These are phyloP conservation scores for Scaptomyza reducta DNA, from an alignment of 2,888 invertebrate species.

Conservation along the genomic window DNA sequence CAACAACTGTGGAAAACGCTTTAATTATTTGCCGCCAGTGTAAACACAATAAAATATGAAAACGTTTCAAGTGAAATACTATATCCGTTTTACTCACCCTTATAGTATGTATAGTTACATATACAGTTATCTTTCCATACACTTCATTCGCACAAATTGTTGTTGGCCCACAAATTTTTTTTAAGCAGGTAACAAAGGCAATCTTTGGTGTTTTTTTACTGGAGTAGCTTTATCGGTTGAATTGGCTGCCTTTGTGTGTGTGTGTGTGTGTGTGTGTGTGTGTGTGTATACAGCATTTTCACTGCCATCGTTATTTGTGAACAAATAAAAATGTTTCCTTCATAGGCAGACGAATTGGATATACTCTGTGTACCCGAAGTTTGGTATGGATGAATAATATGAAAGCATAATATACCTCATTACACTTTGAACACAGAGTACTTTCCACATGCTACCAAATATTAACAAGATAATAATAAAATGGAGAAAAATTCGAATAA, in stretches of 20 bases:
- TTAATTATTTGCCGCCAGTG: not conserved
- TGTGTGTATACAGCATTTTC: not conserved
- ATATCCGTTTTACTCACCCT: not conserved
- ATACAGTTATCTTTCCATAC: not conserved
- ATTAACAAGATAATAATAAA: slow-evolving; percentile 17
- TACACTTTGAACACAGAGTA: not conserved
- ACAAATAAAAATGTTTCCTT: not conserved
- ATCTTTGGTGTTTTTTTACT: not conserved
- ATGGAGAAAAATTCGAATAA: not conserved
- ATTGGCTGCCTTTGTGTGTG: not conserved
- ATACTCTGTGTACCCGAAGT: not conserved
- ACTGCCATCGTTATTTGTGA: not conserved
- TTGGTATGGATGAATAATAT: no score
- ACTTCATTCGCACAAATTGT: not conserved
- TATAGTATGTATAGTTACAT: not conserved
- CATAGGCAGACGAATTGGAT: not conserved
- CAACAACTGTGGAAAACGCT: not conserved
- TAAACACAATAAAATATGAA: slow-evolving; percentile 1
- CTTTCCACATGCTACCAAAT: not conserved
- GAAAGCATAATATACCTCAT: not conserved
- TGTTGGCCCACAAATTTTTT: slow-evolving; percentile 16
- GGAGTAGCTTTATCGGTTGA: slow-evolving; percentile 13
- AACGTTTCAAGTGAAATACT: not conserved
- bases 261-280: not conserved
- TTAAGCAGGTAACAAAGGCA: slow-evolving; percentile 15